Evolutionary conservation across 1,140 invertebrate genomes (phyloP).

Genomic region (Ceratosolen fusciceps): DNA sequence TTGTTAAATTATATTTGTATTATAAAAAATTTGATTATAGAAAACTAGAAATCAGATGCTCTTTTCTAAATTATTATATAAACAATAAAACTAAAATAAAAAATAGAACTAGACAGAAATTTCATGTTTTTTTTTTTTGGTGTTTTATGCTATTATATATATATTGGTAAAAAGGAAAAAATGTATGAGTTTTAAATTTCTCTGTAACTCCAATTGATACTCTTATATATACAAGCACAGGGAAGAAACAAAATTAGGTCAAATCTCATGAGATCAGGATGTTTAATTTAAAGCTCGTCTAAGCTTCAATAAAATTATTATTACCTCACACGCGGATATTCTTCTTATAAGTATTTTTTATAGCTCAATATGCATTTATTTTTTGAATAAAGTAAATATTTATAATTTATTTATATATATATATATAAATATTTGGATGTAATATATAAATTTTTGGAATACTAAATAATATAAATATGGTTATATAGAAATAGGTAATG

Average conservation of each 20-base stretch:
- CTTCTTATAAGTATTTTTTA: slow-evolving; percentile 25
- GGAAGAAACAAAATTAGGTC: slow-evolving; percentile 45
- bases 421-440: no score
- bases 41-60: no score
- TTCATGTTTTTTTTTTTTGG: neutral
- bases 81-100: no score
- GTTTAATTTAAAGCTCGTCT: slow-evolving; percentile 36
- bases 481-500: no score
- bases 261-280: slow-evolving; percentile 45
- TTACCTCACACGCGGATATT: slow-evolving; percentile 26
- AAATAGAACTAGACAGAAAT: no score
- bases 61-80: no score
- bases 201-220: neutral
- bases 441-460: no score
- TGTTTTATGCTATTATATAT: neutral
- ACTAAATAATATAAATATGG: no score
- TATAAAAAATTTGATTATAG: no score
- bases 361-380: no score
- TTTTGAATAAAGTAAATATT: no score
- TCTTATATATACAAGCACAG: neutral
- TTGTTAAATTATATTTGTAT: neutral
- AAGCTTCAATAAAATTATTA: slow-evolving; percentile 42
- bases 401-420: no score
- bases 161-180: neutral
- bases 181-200: neutral